These are phyloP conservation scores for Actinia equina DNA, from an alignment of 64 coral and sea anemone genomes.

Conservation along the genomic window DNA sequence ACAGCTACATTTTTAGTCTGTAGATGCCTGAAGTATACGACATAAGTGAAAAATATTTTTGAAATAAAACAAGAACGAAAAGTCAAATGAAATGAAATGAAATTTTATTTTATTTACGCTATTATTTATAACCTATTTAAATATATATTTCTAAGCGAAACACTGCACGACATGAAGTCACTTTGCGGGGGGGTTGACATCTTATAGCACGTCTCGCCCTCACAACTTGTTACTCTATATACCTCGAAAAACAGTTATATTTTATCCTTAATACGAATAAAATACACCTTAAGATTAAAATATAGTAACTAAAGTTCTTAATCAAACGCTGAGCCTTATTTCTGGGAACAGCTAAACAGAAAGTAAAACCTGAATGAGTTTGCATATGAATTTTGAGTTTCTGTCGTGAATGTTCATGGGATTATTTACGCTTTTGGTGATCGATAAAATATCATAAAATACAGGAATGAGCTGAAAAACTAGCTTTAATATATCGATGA, in stretches of 20 bases:
- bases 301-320: not conserved
- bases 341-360: not conserved
- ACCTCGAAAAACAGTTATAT: too few relatives aligned
- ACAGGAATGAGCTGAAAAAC: not conserved
- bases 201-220: not conserved
- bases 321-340: not conserved
- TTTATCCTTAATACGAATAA: not conserved
- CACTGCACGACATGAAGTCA: not conserved
- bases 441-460: not conserved
- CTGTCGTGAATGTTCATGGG: not conserved
- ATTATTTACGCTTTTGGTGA: not conserved
- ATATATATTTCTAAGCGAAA: not conserved
- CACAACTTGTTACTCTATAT: not conserved
- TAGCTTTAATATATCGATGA: not conserved
- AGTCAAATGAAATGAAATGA: too few relatives aligned
- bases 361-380: not conserved
- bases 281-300: not conserved
- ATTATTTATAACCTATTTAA: not conserved
- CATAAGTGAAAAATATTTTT: too few relatives aligned
- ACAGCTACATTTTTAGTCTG: too few relatives aligned
- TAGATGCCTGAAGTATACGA: too few relatives aligned
- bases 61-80: too few relatives aligned
- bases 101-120: too few relatives aligned
- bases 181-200: too few relatives aligned
- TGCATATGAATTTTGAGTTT: not conserved